Conservation (phyloP, 2,113 vertebrate species). For the Heterotis niloticus region DNA sequence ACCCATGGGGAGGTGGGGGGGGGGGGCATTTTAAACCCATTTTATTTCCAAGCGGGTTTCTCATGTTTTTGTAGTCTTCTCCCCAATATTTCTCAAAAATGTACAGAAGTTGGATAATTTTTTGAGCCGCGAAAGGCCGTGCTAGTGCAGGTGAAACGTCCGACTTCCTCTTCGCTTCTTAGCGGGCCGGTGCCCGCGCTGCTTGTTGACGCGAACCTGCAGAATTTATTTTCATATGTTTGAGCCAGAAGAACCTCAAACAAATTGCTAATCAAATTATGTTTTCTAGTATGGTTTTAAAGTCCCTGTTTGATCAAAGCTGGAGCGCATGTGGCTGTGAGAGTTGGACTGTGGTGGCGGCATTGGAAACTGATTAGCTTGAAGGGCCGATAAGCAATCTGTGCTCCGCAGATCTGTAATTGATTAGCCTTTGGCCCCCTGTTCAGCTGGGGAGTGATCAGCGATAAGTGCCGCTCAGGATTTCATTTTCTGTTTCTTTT, state of each 20-base stretch:
- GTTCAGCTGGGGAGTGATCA: constrained; percentile 23
- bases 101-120: too few relatives aligned
- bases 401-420: constrained; percentile 23
- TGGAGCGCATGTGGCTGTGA: neutral
- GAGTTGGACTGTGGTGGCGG: neutral
- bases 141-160: too few relatives aligned
- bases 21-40: too few relatives aligned
- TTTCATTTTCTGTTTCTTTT: constrained; percentile 4
- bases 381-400: constrained; percentile 17
- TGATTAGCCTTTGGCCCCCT: constrained; percentile 28
- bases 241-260: too few relatives aligned
- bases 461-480: neutral
- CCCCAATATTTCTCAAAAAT: too few relatives aligned
- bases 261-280: neutral
- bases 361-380: constrained; percentile 14
- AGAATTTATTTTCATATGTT: neutral
- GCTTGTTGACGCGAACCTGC: neutral
- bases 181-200: neutral
- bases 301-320: neutral
- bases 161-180: neutral
- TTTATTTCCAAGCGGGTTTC: too few relatives aligned
- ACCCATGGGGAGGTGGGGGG: too few relatives aligned
- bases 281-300: neutral
- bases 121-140: too few relatives aligned
- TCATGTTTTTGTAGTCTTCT: too few relatives aligned